A percentile compares a stretch with the other conserved stretches of the same genome.
Conservation (phyloP, 35 echinoderm and acorn worm genomes). For the Strongylocentrotus purpuratus region DNA sequence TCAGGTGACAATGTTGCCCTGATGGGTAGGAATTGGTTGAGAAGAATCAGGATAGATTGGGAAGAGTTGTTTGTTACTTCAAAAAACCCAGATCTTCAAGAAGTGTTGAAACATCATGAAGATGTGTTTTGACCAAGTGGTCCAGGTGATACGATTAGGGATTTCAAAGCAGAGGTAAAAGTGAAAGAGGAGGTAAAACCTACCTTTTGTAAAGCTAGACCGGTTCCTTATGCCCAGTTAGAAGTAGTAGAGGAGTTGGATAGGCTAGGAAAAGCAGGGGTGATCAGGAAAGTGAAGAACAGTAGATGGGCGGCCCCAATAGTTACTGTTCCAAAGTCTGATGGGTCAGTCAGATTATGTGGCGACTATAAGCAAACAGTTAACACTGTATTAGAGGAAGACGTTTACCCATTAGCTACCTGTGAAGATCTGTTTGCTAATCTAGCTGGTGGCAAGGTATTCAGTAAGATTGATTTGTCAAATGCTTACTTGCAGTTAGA, state of each 20-base stretch:
- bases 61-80: constrained; percentile 22
- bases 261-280: background rate
- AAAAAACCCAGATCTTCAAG: background rate
- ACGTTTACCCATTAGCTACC: constrained; percentile 55
- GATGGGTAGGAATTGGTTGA: constrained; percentile 57
- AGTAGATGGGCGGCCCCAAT: constrained; percentile 36
- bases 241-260: constrained; percentile 60
- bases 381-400: constrained; percentile 40
- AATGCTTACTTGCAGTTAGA: constrained; percentile 68
- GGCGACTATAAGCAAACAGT: constrained; percentile 76
- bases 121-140: constrained; percentile 21
- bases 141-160: constrained; percentile 26
- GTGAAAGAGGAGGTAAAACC: constrained; percentile 44
- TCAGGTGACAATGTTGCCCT: constrained; percentile 49
- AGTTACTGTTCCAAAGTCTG: constrained; percentile 51
- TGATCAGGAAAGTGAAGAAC: constrained; percentile 35
- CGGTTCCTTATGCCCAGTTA: constrained; percentile 62
- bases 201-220: constrained; percentile 58
- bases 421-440: constrained; percentile 72
- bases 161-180: constrained; percentile 53
- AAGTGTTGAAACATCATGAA: constrained; percentile 20
- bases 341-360: constrained; percentile 63
- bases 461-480: constrained; percentile 63
- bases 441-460: constrained; percentile 55
- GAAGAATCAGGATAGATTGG: constrained; percentile 46